phyloP scores from a whole-genome alignment of 2,797 vertebrate species.

The Esox masquinongy region DNA sequence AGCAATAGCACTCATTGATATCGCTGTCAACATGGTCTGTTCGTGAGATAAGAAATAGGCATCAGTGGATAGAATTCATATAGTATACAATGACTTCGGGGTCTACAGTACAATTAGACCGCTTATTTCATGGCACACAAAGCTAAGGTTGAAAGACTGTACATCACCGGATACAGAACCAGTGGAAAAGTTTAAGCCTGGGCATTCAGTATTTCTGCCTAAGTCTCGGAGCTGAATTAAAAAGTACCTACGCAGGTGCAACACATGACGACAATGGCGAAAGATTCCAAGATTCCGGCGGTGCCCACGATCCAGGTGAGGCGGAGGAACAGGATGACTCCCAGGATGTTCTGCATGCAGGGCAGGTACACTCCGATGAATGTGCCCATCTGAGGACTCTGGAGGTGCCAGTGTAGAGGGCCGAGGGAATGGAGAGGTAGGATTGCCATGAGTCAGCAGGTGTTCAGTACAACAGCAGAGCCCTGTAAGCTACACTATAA shows the following conservation, averaged over 20 bases:
- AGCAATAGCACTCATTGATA: constrained; percentile 98
- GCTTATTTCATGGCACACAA: not conserved
- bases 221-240: not conserved
- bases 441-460: not conserved
- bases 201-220: not conserved
- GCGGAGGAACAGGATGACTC: constrained; percentile 93
- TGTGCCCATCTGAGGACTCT: constrained; percentile 93
- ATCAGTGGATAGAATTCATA: not conserved
- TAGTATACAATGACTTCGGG: not conserved
- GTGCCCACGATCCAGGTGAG: constrained; percentile 96
- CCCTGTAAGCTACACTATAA: no score
- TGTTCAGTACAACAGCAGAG: not conserved
- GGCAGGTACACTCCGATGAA: constrained; percentile 96
- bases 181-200: not conserved
- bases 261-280: constrained; percentile 92
- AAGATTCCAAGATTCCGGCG: constrained; percentile 88
- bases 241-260: constrained; percentile 87
- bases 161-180: not conserved
- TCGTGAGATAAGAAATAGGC: constrained; percentile 15
- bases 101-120: not conserved
- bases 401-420: constrained; percentile 5
- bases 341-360: constrained; percentile 95
- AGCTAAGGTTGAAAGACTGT: not conserved
- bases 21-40: constrained; percentile 93
- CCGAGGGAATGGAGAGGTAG: not conserved